Conservation (phyloP, 2,797 vertebrate species). For the Decapterus maruadsi region DNA sequence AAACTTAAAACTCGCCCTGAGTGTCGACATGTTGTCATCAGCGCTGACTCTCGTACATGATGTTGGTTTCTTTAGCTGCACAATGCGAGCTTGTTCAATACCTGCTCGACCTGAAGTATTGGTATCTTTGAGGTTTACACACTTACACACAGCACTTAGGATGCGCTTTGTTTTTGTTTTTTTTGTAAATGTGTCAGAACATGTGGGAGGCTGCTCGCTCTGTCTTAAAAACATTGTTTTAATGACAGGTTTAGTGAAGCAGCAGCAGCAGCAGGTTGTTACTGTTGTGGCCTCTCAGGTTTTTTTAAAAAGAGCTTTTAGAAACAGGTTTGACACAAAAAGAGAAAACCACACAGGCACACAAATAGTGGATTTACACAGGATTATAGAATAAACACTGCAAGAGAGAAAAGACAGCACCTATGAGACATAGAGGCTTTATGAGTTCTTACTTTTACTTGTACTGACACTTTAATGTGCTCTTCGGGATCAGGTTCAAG, state of each 20-base stretch:
- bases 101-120: slow-evolving; percentile 64
- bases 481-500: background rate
- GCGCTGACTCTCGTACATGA: background rate
- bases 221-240: slow-evolving; percentile 24
- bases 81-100: slow-evolving; percentile 51
- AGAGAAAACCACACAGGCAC: slow-evolving; percentile 1
- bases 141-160: background rate
- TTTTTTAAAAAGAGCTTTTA: slow-evolving; percentile 30
- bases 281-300: slow-evolving; percentile 39
- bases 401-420: background rate
- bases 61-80: slow-evolving; percentile 11
- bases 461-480: background rate
- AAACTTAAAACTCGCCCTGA: background rate
- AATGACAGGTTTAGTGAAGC: slow-evolving; percentile 21
- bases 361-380: background rate
- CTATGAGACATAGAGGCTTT: background rate
- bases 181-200: slow-evolving; percentile 38
- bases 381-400: background rate
- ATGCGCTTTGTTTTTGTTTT: too few relatives aligned
- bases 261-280: slow-evolving; percentile 14
- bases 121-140: background rate
- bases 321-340: slow-evolving; percentile 45
- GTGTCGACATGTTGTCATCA: slow-evolving; percentile 29
- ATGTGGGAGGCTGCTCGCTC: background rate
- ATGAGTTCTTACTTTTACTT: background rate